Percentiles rank a stretch among this genome's conserved stretches.
These are phyloP conservation scores for Tipula vernalis DNA, from an alignment of 2,888 invertebrate genomes.

Conservation along the genomic window DNA sequence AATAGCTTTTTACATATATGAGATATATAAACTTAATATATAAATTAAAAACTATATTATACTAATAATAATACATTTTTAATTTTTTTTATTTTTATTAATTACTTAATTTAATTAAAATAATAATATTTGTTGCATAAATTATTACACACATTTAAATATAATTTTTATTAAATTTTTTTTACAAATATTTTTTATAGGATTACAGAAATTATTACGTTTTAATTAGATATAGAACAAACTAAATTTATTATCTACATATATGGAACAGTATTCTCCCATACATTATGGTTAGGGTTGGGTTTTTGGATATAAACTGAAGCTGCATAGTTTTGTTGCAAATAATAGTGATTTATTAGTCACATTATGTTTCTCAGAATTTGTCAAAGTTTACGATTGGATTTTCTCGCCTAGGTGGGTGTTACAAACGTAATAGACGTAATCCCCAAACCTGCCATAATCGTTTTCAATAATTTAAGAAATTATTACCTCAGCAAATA, in stretches of 20 bases:
- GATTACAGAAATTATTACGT: background rate
- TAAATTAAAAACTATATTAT: background rate
- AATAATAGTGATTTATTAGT: no score
- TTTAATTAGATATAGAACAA: background rate
- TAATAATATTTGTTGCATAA: background rate
- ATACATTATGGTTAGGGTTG: background rate
- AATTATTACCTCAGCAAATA: background rate
- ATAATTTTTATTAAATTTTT: background rate
- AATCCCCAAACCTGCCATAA: background rate
- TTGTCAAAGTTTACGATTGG: no score
- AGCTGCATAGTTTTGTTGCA: no score
- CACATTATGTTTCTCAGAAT: no score
- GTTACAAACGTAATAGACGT: no score
- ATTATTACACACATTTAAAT: background rate
- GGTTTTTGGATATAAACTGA: background rate
- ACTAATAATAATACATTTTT: background rate
- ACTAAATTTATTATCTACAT: background rate
- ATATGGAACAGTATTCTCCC: background rate
- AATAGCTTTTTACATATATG: background rate
- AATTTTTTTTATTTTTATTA: background rate
- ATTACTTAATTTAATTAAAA: background rate
- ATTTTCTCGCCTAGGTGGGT: no score
- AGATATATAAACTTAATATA: background rate
- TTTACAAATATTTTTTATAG: background rate
- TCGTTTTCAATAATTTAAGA: background rate